Evolutionary conservation across 2,888 invertebrate species (phyloP).

Genomic region (Cremastinae sp.): DNA sequence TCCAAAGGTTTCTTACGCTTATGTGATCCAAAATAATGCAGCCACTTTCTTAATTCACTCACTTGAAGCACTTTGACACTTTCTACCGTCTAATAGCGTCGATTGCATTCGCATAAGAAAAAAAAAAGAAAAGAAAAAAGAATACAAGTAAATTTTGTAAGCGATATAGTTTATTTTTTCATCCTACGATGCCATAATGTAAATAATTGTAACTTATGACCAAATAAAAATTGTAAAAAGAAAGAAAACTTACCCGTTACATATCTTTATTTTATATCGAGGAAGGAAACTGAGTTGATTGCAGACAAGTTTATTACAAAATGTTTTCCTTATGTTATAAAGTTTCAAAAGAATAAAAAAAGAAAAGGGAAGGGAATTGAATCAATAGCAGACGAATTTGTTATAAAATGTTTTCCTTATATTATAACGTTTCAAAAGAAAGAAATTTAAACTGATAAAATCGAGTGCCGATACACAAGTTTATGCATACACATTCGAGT

Average conservation of each 20-base stretch:
- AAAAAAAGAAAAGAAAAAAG: conserved; percentile 16
- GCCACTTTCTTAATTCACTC: conserved; percentile 12
- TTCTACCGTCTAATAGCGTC: conserved; percentile 18
- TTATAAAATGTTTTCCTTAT: conserved; percentile 79
- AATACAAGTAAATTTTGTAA: conserved; percentile 50
- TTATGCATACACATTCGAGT: conserved; percentile 71
- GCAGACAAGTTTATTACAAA: conserved; percentile 73
- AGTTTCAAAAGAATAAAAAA: conserved; percentile 71
- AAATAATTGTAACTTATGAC: conserved; percentile 59
- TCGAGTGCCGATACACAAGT: conserved; percentile 72
- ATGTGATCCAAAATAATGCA: conserved; percentile 6
- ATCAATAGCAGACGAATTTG: conserved; percentile 57
- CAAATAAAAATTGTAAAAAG: conserved; percentile 32
- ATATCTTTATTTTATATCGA: background rate
- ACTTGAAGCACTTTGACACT: conserved; percentile 8
- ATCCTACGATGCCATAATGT: conserved; percentile 60
- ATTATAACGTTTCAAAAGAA: conserved; percentile 77
- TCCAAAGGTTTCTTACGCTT: conserved; percentile 44
- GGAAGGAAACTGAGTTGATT: conserved; percentile 5
- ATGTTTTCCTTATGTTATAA: conserved; percentile 79
- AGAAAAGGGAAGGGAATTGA: background rate
- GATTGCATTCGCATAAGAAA: conserved; percentile 10
- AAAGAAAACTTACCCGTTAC: conserved; percentile 39
- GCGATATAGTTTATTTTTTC: conserved; percentile 61
- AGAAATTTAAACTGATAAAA: conserved; percentile 71